Evolutionary conservation across 2,888 invertebrate species (phyloP), one percentile per base, ranked within the genome.

Genomic region (Eretmocerus hayati): DNA sequence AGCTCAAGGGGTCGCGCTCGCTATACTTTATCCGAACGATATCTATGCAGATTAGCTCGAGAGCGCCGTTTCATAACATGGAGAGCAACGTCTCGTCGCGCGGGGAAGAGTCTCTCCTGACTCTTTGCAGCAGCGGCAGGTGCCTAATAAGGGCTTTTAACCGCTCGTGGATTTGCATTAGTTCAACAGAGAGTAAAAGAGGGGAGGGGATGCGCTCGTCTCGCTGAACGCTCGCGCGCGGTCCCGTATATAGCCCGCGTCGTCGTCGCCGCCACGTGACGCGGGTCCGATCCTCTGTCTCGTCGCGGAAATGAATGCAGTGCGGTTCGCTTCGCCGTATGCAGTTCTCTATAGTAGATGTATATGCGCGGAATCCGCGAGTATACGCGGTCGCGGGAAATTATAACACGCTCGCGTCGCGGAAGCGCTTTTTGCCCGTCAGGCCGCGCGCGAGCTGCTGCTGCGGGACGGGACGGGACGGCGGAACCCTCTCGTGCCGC

Each of bases 41-140:
- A 48, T 48, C 48, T 48, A 44, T 48, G 43, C 40, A 48, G 48
- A 48, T 48, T 48, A 48, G 44, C n/a, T n/a, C n/a, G n/a, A n/a
- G n/a, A n/a, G n/a, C 39, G 43, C 39, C 39, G 48, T 48, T 42
- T 48, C 48, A 43, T 42, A 43, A 43, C 23, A 43, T 42, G 3
- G 21, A 5, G 21, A 23, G n/a, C 30, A 30, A 11, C 11, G 30
- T 11, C 6, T 30, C 11, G 6, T 11, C 11, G 30, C 30, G 11
- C 11, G 11, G 8, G 11, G 6, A 30, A 6, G 30, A 9, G 30
- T 11, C 6, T 30, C 8, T 33, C n/a, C 16, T 5, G 6, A 13
- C n/a, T 13, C n/a, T 5, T 39, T 15, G 39, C 21, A 13, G n/a
- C 19, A 13, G 42, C 42, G 36, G 47, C 47, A 48, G 47, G 48